Evolutionary conservation across 2,888 invertebrate genomes (phyloP), one percentile per base, ranked within the genome.

Genomic region (Drosophila rellima): DNA sequence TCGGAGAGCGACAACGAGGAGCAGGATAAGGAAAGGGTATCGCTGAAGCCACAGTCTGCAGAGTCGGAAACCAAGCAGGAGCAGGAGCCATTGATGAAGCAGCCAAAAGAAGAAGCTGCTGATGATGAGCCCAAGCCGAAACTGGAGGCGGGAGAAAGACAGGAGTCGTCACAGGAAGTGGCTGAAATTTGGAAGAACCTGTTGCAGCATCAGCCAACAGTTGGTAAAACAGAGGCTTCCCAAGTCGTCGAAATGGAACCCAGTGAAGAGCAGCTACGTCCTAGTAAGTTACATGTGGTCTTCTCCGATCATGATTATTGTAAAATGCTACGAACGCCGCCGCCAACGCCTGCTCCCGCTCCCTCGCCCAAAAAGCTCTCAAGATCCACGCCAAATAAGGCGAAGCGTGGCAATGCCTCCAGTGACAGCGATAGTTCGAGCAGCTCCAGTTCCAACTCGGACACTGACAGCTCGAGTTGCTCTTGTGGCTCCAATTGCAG

Each of bases 401-500:
- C 42, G 3, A 74, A 63, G 40, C 60, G 65, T 0, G 61, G 18
- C 2, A 72, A 78, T 93, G 70, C 93, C 92, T 78, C 70, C 10
- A 83, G 87, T 93, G 73, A 93, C 92, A 61, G 94, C 93, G 90
- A 94, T 93, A 92, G 93, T 84, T 88, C 93, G 15, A 95, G 95
- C 18, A 96, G 96, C 0, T 96, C 96, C 18, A 96, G 96, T 72
- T 96, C 96, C 78, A 96, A 95, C 81, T 96, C 95, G 71, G 95
- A 94, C 79, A 95, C 96, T 1, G 95, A 95, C 78, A 96, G 96
- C 3, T 96, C 96, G 1, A 96, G 95, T 88, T 97, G 97, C 88
- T 96, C 96, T 0, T 97, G 97, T 90, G 96, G 96, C 3, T 95
- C 96, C 2, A 96, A 97, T 89, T 97, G 97, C 87, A 96, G 96